These are phyloP conservation scores for Urocyon cinereoargenteus DNA, from an alignment of 2,797 vertebrate genomes.

Conservation along the genomic window DNA sequence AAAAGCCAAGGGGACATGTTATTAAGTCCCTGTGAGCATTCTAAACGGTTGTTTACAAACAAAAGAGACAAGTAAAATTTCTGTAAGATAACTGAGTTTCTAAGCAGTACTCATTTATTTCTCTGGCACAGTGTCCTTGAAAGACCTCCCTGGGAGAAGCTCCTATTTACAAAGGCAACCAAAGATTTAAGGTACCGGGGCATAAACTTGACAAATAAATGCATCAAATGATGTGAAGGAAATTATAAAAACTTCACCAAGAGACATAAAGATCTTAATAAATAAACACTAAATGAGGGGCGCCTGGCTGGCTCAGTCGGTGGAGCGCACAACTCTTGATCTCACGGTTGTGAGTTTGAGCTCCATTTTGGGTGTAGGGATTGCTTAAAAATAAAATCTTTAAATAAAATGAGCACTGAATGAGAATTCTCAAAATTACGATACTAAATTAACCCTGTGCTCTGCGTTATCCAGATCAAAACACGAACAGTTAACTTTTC, in stretches of 20 bases:
- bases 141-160: background rate
- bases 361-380: background rate
- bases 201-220: constrained; percentile 11
- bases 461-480: background rate
- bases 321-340: background rate
- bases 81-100: background rate
- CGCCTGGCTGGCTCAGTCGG: background rate
- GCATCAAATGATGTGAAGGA: background rate
- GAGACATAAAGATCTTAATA: background rate
- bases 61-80: constrained; percentile 33
- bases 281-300: background rate
- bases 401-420: background rate
- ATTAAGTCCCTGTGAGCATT: background rate
- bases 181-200: background rate
- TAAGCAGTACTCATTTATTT: background rate
- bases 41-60: constrained; percentile 20
- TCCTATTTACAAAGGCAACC: background rate
- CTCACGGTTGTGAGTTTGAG: background rate
- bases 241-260: background rate
- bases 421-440: constrained; percentile 2
- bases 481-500: background rate
- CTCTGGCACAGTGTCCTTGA: background rate
- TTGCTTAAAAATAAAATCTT: background rate
- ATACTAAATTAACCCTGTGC: background rate
- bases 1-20: background rate